Evolutionary conservation across 2,113 vertebrate genomes (phyloP).

Genomic region (Centrocercus urophasianus): DNA sequence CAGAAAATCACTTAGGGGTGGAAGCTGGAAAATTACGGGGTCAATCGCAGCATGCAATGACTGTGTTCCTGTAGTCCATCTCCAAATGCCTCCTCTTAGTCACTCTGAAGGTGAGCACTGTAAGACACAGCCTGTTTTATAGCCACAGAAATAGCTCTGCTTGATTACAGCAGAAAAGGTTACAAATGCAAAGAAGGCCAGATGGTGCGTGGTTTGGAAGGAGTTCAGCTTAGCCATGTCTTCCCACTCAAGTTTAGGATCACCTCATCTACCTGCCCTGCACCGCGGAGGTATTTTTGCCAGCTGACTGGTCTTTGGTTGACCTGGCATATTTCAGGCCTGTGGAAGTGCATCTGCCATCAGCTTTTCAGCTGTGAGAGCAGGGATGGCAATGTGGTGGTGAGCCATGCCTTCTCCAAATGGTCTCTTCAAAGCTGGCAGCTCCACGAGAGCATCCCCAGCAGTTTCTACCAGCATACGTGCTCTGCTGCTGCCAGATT

Average conservation of each 20-base stretch:
- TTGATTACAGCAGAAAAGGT: not conserved
- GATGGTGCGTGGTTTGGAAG: not conserved
- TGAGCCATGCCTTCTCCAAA: not conserved
- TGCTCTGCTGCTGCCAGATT: not conserved
- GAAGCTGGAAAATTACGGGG: not conserved
- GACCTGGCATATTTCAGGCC: not conserved
- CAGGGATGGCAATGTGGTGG: accelerated
- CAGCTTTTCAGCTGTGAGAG: not conserved
- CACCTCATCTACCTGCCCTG: not conserved
- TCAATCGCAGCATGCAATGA: not conserved
- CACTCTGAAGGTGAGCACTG: not conserved
- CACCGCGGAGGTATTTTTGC: not conserved
- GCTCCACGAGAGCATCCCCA: not conserved
- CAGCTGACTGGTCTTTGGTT: not conserved
- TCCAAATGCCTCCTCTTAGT: not conserved
- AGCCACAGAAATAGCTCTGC: not conserved
- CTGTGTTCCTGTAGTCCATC: not conserved
- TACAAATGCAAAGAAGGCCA: not conserved
- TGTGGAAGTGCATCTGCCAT: not conserved
- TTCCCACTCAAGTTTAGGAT: not conserved
- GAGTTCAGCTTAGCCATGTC: not conserved
- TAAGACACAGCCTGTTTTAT: not conserved
- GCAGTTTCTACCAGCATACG: not conserved
- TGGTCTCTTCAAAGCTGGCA: not conserved
- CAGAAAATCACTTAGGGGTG: not conserved